phyloP scores from a whole-genome alignment of 2,888 invertebrate genomes.

The Dermolepida albohirtum region DNA sequence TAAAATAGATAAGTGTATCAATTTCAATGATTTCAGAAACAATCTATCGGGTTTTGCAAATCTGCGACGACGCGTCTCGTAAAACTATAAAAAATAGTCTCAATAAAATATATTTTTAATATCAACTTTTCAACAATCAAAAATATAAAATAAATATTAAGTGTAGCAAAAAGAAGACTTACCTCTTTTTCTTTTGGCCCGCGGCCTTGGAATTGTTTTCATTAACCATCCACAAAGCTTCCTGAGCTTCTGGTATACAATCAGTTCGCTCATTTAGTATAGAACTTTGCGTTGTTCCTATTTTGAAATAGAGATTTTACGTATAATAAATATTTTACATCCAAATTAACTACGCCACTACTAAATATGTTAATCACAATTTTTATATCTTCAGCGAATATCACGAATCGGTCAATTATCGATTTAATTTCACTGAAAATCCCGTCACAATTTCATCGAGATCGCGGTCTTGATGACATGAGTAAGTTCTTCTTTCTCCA shows the following conservation, averaged over 20 bases:
- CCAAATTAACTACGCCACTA: constrained; percentile 4
- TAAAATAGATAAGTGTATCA: no score
- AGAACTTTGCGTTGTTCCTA: constrained; percentile 68
- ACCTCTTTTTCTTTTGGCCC: constrained; percentile 70
- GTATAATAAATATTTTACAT: background rate
- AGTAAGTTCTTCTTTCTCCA: constrained; percentile 45
- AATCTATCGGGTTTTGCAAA: no score
- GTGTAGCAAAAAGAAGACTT: constrained; percentile 51
- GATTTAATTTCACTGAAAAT: background rate
- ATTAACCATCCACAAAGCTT: constrained; percentile 64
- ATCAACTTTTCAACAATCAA: no score
- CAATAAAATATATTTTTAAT: no score
- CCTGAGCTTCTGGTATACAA: constrained; percentile 59
- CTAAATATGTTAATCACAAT: background rate
- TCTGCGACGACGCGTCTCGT: no score
- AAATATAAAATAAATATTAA: no score
- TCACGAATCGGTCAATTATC: background rate
- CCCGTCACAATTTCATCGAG: no score
- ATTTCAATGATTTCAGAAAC: no score
- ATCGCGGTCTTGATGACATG: constrained; percentile 1
- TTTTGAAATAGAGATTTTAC: constrained; percentile 61
- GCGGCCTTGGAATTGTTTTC: constrained; percentile 67
- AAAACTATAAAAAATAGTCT: no score
- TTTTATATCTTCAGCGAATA: background rate
- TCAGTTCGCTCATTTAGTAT: constrained; percentile 50